Evolutionary conservation across 1,140 invertebrate genomes (phyloP).

Genomic region (Muscidifurax raptorellus): DNA sequence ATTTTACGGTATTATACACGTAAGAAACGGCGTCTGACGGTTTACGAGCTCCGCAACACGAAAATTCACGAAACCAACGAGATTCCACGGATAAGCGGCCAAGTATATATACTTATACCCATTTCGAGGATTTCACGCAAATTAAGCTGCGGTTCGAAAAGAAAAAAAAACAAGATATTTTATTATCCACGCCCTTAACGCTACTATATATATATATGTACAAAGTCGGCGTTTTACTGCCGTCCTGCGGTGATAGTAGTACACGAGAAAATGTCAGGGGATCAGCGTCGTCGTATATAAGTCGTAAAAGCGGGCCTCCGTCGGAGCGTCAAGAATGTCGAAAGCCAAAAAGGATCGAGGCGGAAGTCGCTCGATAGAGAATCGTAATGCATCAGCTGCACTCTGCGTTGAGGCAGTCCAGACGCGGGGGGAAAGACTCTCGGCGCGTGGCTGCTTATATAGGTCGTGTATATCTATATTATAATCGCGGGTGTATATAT

Average conservation of each 20-base stretch:
- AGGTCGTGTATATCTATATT: no score
- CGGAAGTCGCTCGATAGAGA: no score
- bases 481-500: background rate
- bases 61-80: background rate
- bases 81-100: background rate
- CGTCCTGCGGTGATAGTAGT: background rate
- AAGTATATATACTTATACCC: background rate
- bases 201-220: no score
- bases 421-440: background rate
- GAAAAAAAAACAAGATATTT: background rate
- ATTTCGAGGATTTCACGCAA: background rate
- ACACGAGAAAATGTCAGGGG: no score
- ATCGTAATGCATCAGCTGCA: conserved; percentile 37
- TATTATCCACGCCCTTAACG: background rate
- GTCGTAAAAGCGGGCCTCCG: background rate
- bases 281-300: conserved; percentile 4
- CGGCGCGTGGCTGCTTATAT: no score
- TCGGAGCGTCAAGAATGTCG: conserved; percentile 35
- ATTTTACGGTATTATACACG: no score
- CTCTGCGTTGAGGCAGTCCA: conserved; percentile 11
- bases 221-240: conserved; percentile 11
- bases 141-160: background rate
- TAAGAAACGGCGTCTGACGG: background rate
- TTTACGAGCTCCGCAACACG: background rate
- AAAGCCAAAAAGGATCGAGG: no score